Conservation (phyloP, 2,888 invertebrate species). For the Synergus itoensis region DNA sequence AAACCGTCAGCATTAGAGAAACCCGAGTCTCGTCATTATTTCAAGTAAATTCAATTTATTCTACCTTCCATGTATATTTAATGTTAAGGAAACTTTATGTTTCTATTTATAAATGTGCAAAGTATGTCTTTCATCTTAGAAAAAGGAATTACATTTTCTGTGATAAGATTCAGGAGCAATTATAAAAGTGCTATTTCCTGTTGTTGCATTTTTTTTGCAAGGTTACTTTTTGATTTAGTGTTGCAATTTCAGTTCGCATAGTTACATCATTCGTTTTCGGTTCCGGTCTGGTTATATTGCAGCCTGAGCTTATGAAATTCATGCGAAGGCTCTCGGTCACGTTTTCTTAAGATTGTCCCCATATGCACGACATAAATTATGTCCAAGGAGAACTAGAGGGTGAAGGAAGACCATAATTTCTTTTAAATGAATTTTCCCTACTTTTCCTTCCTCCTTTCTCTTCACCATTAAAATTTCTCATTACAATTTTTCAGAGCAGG, state of each 20-base stretch:
- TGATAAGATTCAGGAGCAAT: neutral
- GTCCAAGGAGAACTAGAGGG: neutral
- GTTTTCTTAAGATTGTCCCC: constrained; percentile 24
- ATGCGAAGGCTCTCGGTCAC: constrained; percentile 22
- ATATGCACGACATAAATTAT: constrained; percentile 26
- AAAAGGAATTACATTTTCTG: neutral
- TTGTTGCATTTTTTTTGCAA: neutral
- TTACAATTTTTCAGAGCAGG: neutral
- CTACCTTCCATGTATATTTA: neutral
- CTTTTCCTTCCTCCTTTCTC: neutral
- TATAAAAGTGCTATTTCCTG: neutral
- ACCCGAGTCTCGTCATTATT: constrained; percentile 1
- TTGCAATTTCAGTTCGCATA: constrained; percentile 23
- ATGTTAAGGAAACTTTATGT: neutral
- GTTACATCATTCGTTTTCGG: constrained; percentile 2
- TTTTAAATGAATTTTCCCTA: constrained; percentile 19
- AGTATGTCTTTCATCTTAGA: neutral
- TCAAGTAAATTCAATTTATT: neutral
- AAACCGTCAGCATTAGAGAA: neutral
- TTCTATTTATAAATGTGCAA: neutral
- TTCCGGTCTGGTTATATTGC: constrained; percentile 18
- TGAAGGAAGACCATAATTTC: constrained; percentile 12
- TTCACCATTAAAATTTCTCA: constrained; percentile 13
- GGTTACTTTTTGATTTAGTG: neutral
- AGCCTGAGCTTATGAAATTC: constrained; percentile 22